Percentiles rank a stretch among this genome's conserved stretches.
Evolutionary conservation across 2,797 vertebrate species (phyloP).

Genomic region (Phyllotis vaccarum): DNA sequence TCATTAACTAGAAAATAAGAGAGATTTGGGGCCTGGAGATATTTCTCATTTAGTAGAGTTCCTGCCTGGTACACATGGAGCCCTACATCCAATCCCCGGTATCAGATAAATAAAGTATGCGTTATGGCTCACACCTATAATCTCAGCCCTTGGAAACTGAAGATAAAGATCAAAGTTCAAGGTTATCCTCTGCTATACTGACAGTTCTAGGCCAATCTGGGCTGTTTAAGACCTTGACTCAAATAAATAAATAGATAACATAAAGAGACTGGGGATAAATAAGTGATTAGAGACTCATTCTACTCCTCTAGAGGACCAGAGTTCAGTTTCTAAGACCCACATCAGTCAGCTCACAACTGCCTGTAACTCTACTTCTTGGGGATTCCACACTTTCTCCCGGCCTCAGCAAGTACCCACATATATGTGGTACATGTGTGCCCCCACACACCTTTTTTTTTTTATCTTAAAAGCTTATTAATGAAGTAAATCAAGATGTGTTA

Average conservation of each 20-base stretch:
- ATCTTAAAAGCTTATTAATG: neutral
- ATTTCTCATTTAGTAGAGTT: neutral
- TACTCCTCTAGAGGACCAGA: neutral
- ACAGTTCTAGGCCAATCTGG: neutral
- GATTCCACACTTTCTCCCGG: neutral
- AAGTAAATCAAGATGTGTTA: neutral
- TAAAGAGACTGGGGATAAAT: no score
- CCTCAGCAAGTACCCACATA: neutral
- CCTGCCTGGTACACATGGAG: neutral
- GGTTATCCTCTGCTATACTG: neutral
- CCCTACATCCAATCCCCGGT: neutral
- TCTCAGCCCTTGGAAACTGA: neutral
- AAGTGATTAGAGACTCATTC: no score
- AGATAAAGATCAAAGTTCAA: neutral
- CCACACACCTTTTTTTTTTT: neutral
- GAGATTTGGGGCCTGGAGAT: no score
- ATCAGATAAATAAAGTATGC: neutral
- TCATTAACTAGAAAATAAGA: constrained; percentile 19
- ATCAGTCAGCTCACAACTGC: neutral
- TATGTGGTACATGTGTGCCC: neutral
- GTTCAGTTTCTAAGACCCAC: neutral
- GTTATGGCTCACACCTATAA: no score
- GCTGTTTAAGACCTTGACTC: neutral
- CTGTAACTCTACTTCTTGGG: neutral
- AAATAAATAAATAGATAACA: neutral